Conservation (phyloP, 92 coral and sea anemone species). For the Desmophyllum pertusum region DNA sequence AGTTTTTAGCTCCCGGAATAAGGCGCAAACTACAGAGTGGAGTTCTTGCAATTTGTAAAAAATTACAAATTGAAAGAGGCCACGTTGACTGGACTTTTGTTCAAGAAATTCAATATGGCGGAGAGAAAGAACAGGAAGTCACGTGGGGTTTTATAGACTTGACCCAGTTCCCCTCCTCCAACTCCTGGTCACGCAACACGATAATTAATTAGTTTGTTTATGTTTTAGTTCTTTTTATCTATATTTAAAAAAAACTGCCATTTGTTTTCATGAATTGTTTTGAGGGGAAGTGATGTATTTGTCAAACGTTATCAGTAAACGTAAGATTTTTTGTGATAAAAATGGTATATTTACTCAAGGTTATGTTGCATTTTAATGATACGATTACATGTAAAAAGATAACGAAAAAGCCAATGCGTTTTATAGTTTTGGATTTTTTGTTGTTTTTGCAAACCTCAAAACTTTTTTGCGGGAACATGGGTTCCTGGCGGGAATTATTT, state of each 20-base stretch:
- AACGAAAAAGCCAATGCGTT: too few species aligned
- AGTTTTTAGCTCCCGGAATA: constrained; percentile 22
- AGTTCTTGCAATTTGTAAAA: constrained; percentile 36
- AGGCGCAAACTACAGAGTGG: constrained; percentile 39
- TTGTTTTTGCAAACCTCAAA: not conserved
- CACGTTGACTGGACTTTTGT: constrained; percentile 93
- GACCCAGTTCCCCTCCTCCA: constrained; percentile 36
- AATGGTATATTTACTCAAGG: not conserved
- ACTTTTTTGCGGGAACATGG: constrained; percentile 23
- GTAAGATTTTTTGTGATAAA: not conserved
- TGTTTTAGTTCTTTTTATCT: not conserved
- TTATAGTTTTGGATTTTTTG: too few species aligned
- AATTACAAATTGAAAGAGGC: constrained; percentile 74
- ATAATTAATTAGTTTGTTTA: too few species aligned
- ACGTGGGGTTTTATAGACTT: constrained; percentile 62
- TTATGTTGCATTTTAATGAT: not conserved
- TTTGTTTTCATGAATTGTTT: not conserved
- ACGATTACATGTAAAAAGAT: not conserved
- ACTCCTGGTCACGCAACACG: not conserved
- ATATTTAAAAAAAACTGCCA: too few species aligned
- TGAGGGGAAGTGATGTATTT: not conserved
- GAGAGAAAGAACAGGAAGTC: constrained; percentile 71
- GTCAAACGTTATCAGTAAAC: not conserved
- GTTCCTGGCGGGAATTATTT: constrained; percentile 16
- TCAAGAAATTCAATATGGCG: constrained; percentile 88